Evolutionary conservation across 2,797 vertebrate genomes (phyloP).

Genomic region (Leuciscus waleckii): DNA sequence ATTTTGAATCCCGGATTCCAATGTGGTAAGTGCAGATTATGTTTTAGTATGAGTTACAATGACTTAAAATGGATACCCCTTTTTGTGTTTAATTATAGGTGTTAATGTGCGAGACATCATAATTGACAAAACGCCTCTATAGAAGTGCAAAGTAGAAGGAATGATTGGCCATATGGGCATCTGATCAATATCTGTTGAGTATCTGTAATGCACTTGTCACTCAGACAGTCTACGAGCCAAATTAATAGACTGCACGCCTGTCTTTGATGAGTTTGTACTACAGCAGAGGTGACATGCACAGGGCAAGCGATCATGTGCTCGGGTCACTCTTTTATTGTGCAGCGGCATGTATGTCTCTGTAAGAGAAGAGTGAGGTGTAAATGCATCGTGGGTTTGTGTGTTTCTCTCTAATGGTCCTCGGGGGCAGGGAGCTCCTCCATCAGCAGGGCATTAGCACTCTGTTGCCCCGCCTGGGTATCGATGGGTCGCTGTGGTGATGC

Average conservation of each 20-base stretch:
- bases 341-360: slow-evolving; percentile 45
- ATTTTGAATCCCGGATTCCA: background rate
- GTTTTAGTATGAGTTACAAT: background rate
- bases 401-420: slow-evolving; percentile 89
- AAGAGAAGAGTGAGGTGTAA: slow-evolving; percentile 47
- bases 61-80: background rate
- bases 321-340: slow-evolving; percentile 35
- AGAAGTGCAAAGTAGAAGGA: slow-evolving; percentile 9
- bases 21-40: background rate
- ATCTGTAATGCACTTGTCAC: slow-evolving; percentile 53
- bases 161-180: slow-evolving; percentile 34
- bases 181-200: slow-evolving; percentile 50
- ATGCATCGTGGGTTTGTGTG: slow-evolving; percentile 33
- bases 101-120: slow-evolving; percentile 2
- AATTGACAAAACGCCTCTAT: slow-evolving; percentile 26
- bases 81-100: slow-evolving; percentile 12
- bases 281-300: slow-evolving; percentile 5
- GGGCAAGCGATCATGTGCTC: slow-evolving; percentile 42
- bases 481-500: slow-evolving; percentile 87
- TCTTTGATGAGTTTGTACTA: slow-evolving; percentile 16
- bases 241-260: slow-evolving; percentile 11
- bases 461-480: slow-evolving; percentile 89
- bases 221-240: background rate
- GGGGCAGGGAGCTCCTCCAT: slow-evolving; percentile 92
- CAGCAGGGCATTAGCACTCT: slow-evolving; percentile 93